Evolutionary conservation across 2,113 vertebrate species (phyloP).

Genomic region (Cebidichthys violaceus): DNA sequence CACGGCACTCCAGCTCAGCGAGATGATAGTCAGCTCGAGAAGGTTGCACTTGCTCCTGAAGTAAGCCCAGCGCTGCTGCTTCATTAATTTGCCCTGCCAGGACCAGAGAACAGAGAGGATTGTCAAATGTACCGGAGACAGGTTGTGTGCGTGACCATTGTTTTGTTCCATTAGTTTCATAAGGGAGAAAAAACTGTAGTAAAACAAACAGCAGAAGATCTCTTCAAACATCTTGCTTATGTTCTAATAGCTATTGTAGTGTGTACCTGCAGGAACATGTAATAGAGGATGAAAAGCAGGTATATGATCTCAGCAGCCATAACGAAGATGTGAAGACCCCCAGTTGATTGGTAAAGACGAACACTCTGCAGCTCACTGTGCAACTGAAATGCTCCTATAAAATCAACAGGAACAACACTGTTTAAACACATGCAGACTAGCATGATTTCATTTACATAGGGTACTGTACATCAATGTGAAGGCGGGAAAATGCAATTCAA

Average conservation of each 20-base stretch:
- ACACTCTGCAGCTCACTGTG: conserved; percentile 84
- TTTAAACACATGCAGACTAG: not conserved
- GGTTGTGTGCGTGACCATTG: not conserved
- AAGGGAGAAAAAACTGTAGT: not conserved
- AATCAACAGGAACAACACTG: not conserved
- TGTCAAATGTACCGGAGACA: not conserved
- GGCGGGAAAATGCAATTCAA: not conserved
- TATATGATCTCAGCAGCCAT: conserved; percentile 88
- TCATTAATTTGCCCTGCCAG: conserved; percentile 87
- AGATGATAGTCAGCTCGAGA: conserved; percentile 88
- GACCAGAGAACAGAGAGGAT: conserved; percentile 36
- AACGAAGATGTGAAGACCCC: conserved; percentile 87
- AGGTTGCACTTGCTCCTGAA: conserved; percentile 91
- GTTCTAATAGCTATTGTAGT: not conserved
- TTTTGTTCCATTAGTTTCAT: not conserved
- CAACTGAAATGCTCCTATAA: conserved; percentile 89
- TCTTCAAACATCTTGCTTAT: not conserved
- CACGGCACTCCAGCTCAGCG: conserved; percentile 90
- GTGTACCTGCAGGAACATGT: conserved; percentile 92
- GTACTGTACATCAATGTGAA: not conserved
- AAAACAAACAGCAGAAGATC: not conserved
- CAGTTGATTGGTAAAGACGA: conserved; percentile 87
- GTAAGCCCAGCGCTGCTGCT: conserved; percentile 86
- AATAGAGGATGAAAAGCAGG: conserved; percentile 91
- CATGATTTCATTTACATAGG: not conserved